Base-by-base conservation (phyloP, 1,140 invertebrate genomes). In the Druon quercuslanigerum region DNA sequence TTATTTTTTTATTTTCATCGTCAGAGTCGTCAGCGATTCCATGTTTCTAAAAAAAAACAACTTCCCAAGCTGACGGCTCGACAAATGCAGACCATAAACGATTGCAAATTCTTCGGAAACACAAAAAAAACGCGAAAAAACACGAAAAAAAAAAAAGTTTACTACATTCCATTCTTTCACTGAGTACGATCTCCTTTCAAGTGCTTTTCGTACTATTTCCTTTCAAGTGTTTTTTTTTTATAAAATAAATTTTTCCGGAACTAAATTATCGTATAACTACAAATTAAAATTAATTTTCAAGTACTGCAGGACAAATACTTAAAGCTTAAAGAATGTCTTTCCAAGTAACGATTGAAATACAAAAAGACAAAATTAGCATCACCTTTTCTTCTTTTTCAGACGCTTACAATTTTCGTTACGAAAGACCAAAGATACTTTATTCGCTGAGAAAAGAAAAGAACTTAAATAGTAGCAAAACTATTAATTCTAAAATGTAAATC, bases 201-300 rank as follows among this genome's bases (percentile, higher is more conserved):
- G 25, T 40, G 60, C 46, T 40, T 25, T 25, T 66, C 40, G 16
- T n/a, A n/a, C 60, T 66, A 66, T 60, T 60, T 14, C n/a, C 25
- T 40, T 66, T 66, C 17, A 66, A 40, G 25, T 40, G 60, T 66
- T 40, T 25, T 25, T 25, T 25, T 25, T 66, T 66, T 46, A 66
- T 33, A 66, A 66, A 66, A 33, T 16, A 46, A 46, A 46, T 5
- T 66, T 66, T 40, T 66, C 16, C 40, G 60, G 60, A 33, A n/a
- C n/a, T 40, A 40, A 66, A 66, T 66, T 66, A 66, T 66, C n/a
- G 16, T 40, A 25, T n/a, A 66, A n/a, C 60, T 66, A 66, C 2
- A 25, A 25, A 5, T 66, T 66, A 66, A 66, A 40, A 66, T 66
- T 66, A 14, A 16, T 46, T 46, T 40, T 66, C 60, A 66, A 66